Evolutionary conservation across 2,113 vertebrate species (phyloP).

Genomic region (Acrocephalus kingi): DNA sequence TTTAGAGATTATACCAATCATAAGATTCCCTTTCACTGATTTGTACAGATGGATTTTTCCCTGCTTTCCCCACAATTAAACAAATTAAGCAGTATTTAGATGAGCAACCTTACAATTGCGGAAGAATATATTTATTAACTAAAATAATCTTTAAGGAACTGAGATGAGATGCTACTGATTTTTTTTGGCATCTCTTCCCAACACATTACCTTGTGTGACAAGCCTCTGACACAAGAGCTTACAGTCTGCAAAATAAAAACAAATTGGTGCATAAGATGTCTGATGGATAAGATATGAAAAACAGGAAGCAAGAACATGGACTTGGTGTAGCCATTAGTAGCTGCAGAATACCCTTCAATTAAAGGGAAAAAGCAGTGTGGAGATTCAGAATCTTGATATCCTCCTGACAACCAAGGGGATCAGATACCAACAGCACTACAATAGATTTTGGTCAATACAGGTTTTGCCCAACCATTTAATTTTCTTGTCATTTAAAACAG

Average conservation of each 20-base stretch:
- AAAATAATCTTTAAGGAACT: constrained; percentile 12
- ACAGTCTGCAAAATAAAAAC: constrained; percentile 51
- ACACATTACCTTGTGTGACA: constrained; percentile 40
- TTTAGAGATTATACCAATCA: constrained; percentile 45
- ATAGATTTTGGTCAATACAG: background rate
- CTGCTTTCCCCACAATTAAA: constrained; percentile 37
- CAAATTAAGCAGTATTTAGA: constrained; percentile 51
- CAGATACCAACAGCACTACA: background rate
- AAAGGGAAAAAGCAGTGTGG: background rate
- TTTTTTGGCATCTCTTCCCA: constrained; percentile 7
- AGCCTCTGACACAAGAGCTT: constrained; percentile 9
- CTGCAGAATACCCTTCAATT: background rate
- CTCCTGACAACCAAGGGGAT: background rate
- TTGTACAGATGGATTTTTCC: constrained; percentile 25
- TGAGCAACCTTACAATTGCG: constrained; percentile 16
- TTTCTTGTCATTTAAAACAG: background rate
- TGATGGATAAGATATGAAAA: background rate
- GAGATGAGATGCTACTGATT: constrained; percentile 15
- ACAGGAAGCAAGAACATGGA: background rate
- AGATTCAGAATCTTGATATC: background rate
- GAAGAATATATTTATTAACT: constrained; percentile 23
- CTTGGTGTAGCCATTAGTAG: background rate
- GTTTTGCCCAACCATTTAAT: background rate
- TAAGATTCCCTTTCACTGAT: constrained; percentile 11
- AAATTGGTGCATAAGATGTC: background rate